Percentiles rank a stretch among this genome's conserved stretches.
Conservation (phyloP, 2,113 vertebrate species). For the Amazona guildingii region DNA sequence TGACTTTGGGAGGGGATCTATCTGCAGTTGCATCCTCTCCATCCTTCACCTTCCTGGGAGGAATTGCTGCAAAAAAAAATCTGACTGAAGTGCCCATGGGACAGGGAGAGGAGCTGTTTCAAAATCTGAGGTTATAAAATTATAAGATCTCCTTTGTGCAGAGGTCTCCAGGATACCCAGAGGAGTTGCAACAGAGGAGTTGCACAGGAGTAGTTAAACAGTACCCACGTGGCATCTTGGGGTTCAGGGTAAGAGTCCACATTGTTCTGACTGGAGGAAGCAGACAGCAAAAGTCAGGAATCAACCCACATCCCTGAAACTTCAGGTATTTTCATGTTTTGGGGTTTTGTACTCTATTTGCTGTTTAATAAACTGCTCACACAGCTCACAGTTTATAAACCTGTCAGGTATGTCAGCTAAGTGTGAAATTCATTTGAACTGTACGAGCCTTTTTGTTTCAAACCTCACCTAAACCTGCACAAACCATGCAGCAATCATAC, state of each 20-base stretch:
- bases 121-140: not conserved
- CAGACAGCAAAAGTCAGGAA: not conserved
- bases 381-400: not conserved
- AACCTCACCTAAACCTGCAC: not conserved
- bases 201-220: not conserved
- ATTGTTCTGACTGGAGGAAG: not conserved
- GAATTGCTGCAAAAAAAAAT: not conserved
- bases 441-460: not conserved
- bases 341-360: not conserved
- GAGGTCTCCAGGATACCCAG: not conserved
- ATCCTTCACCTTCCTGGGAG: not conserved
- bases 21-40: not conserved
- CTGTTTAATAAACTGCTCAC: not conserved
- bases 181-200: not conserved
- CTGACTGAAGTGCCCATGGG: not conserved
- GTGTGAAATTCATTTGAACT: not conserved
- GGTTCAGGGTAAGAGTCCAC: not conserved
- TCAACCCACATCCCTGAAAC: not conserved
- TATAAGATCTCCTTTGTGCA: not conserved
- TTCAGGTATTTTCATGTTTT: not conserved
- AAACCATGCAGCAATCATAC: not conserved
- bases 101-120: not conserved
- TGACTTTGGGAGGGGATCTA: not conserved
- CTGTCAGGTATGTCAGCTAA: not conserved
- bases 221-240: not conserved